phyloP scores from a whole-genome alignment of 2,797 vertebrate genomes.

The Sphenodon punctatus region DNA sequence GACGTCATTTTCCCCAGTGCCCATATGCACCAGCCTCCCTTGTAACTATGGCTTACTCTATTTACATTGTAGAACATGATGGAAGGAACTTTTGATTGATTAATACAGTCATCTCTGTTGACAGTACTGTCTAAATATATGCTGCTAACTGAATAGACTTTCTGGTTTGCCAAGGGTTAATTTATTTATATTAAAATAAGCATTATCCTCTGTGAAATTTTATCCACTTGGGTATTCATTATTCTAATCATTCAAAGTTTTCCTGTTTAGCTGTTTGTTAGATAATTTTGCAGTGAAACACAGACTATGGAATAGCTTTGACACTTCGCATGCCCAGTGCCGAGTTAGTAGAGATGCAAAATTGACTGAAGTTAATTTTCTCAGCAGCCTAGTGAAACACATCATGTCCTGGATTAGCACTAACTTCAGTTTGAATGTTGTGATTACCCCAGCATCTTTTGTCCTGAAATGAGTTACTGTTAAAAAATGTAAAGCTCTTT shows the following conservation, averaged over 20 bases:
- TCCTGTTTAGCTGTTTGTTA: conserved; percentile 40
- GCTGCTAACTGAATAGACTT: background rate
- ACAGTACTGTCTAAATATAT: background rate
- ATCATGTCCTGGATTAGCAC: conserved; percentile 54
- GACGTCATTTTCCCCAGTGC: no score
- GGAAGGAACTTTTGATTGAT: background rate
- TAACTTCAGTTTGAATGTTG: conserved; percentile 24
- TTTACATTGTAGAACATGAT: background rate
- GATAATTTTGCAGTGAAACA: conserved; percentile 66
- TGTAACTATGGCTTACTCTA: background rate
- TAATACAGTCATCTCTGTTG: background rate
- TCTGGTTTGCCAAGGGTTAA: background rate
- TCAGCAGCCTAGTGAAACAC: conserved; percentile 42
- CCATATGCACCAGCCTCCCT: no score
- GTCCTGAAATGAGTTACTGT: background rate
- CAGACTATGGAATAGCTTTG: conserved; percentile 65
- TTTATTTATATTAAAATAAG: conserved; percentile 30
- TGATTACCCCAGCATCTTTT: conserved; percentile 34
- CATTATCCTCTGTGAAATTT: no score
- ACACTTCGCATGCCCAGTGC: conserved; percentile 65
- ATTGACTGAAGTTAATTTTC: conserved; percentile 67
- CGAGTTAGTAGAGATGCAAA: conserved; percentile 68
- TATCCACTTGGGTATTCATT: conserved; percentile 58
- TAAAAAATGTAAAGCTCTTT: conserved; percentile 34
- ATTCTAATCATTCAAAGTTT: conserved; percentile 54